Conservation (phyloP, 2,888 invertebrate genomes). For the Drosophila mulleri region DNA sequence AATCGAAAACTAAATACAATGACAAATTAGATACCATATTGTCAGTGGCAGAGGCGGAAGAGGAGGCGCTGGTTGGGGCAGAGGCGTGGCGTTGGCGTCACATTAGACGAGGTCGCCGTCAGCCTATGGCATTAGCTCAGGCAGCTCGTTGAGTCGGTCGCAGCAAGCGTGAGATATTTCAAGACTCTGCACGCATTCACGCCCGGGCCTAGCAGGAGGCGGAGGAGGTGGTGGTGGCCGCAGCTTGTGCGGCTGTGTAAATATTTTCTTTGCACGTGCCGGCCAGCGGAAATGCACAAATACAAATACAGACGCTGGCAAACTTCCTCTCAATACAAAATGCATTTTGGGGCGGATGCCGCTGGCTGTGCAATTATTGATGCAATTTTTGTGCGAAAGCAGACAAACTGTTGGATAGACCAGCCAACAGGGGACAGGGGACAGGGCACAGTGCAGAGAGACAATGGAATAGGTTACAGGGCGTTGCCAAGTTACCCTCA, state of each 20-base stretch:
- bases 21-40: conserved; percentile 67
- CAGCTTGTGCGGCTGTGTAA: conserved; percentile 49
- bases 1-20: conserved; percentile 53
- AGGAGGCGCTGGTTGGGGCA: conserved; percentile 21
- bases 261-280: conserved; percentile 67
- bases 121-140: conserved; percentile 19
- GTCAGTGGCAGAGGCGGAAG: conserved; percentile 9
- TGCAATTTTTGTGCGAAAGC: conserved; percentile 57
- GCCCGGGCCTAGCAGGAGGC: conserved; percentile 14
- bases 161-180: conserved; percentile 21
- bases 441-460: not conserved
- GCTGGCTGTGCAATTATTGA: conserved; percentile 57
- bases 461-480: not conserved
- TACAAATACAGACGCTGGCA: conserved; percentile 45
- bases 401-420: not conserved
- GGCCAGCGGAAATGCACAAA: conserved; percentile 64
- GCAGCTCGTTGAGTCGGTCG: conserved; percentile 12
- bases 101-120: conserved; percentile 2
- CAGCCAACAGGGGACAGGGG: not conserved
- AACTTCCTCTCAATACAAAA: conserved; percentile 31
- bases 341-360: conserved; percentile 56
- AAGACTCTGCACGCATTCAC: conserved; percentile 34
- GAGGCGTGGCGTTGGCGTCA: conserved; percentile 50
- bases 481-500: conserved; percentile 18
- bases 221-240: not conserved